Conservation (phyloP, 2,888 invertebrate genomes). For the Tanaodytes sp. region DNA sequence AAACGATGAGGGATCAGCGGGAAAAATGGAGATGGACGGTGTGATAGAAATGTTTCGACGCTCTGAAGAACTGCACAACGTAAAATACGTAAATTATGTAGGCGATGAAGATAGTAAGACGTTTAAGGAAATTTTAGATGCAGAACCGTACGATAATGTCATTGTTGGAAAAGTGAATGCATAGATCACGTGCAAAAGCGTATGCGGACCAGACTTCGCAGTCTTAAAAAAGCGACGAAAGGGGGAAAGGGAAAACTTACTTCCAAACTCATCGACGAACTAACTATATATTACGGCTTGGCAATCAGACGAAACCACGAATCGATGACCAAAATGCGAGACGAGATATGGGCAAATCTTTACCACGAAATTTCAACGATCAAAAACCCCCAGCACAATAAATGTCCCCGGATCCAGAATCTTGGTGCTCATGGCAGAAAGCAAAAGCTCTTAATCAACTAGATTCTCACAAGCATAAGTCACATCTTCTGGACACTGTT, state of each 20-base stretch:
- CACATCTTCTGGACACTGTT: constrained; percentile 12
- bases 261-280: constrained; percentile 44
- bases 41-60: constrained; percentile 34
- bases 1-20: constrained; percentile 22
- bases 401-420: constrained; percentile 46
- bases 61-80: constrained; percentile 21
- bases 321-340: constrained; percentile 50
- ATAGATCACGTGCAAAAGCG: constrained; percentile 45
- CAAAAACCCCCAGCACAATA: constrained; percentile 48
- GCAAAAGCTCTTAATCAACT: constrained; percentile 27
- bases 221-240: constrained; percentile 41
- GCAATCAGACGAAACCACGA: constrained; percentile 44
- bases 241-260: constrained; percentile 39
- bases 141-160: constrained; percentile 27
- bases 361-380: constrained; percentile 53
- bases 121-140: constrained; percentile 33
- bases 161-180: constrained; percentile 36
- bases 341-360: constrained; percentile 47
- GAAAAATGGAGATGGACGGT: constrained; percentile 17
- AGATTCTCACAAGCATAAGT: constrained; percentile 27
- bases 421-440: constrained; percentile 55
- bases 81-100: constrained; percentile 33
- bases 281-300: constrained; percentile 29
- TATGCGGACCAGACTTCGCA: constrained; percentile 31
- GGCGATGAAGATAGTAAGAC: constrained; percentile 31